Base-by-base conservation (phyloP, 2,888 invertebrate genomes). In the Drosophila anomalata region DNA sequence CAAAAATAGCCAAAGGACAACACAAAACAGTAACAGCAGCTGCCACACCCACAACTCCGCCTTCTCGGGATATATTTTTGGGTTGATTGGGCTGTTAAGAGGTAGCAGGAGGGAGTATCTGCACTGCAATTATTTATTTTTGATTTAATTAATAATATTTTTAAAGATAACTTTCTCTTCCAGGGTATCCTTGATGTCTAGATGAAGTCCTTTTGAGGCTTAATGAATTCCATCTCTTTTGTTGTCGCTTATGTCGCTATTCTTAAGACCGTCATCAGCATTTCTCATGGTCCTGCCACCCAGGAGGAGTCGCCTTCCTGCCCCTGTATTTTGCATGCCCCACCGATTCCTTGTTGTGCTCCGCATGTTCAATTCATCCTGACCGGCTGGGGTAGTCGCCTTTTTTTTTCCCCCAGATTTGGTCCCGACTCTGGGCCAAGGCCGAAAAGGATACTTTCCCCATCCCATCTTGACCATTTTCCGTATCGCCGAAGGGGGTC, bases 201-300 rank as follows among this genome's bases (percentile, higher is more conserved):
- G 11, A 36, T 7, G 9, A 0, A 9, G 9, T 52, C 8, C n/a
- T 55, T 12, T 55, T 33, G 1, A 8, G 14, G 12, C 26, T 26
- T 51, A 31, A 61, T 60, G 39, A 44, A 50, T 56, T 53, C 33
- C 33, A 22, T 56, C 47, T 53, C 59, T 52, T 66, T 65, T 70
- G 55, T 52, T 67, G 44, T 59, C 41, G 50, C 54, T 62, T 14
- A 26, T 17, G 17, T 17, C 17, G 17, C 17, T 17, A 24, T 62
- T 62, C 78, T 81, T 79, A 76, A 84, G 76, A 81, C 73, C 81
- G 62, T 81, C 79, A 82, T 84, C 85, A 79, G 73, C 79, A 73
- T 79, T 81, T 78, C 74, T 61, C 62, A 69, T 77, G 68, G 50
- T 61, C 56, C 33, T 51, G 20, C 44, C 53, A 52, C 46, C 42